phyloP scores from a whole-genome alignment of 2,113 vertebrate species.

The Benitochromis conjunctus region DNA sequence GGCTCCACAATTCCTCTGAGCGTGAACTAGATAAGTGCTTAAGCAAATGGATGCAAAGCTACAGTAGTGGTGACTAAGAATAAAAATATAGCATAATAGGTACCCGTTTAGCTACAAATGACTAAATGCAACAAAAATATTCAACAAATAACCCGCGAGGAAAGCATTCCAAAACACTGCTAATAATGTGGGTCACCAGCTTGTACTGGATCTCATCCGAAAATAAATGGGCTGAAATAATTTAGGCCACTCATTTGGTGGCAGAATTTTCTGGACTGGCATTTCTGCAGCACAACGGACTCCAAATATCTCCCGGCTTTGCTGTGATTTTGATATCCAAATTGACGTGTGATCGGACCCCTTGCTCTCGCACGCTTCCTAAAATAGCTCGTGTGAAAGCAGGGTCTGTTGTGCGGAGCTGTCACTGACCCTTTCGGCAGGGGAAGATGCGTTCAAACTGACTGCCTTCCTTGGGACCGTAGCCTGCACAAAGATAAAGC shows the following conservation, averaged over 20 bases:
- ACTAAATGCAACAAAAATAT: not conserved
- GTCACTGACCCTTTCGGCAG: conserved; percentile 36
- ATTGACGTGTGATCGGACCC: conserved; percentile 35
- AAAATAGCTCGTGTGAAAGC: conserved; percentile 73
- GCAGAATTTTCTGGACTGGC: conserved; percentile 22
- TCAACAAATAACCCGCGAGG: not conserved
- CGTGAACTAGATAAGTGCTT: not conserved
- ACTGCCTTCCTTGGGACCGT: conserved; percentile 37
- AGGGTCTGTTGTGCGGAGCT: conserved; percentile 48
- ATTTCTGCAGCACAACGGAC: conserved; percentile 44
- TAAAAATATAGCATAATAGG: not conserved
- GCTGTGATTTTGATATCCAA: conserved; percentile 31
- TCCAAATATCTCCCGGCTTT: conserved; percentile 13
- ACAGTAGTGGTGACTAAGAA: not conserved
- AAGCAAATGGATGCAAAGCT: not conserved
- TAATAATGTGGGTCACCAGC: conserved; percentile 55
- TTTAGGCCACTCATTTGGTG: conserved; percentile 28
- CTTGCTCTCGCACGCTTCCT: conserved; percentile 54
- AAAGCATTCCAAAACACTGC: conserved; percentile 4
- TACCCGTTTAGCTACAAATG: not conserved
- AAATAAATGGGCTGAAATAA: conserved; percentile 52
- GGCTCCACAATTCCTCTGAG: not conserved
- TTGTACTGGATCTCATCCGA: conserved; percentile 22
- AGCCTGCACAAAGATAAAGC: conserved; percentile 79
- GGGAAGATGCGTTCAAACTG: conserved; percentile 46